These are phyloP conservation scores for Euwallacea similis DNA, from an alignment of 1,140 invertebrate genomes.

Conservation along the genomic window DNA sequence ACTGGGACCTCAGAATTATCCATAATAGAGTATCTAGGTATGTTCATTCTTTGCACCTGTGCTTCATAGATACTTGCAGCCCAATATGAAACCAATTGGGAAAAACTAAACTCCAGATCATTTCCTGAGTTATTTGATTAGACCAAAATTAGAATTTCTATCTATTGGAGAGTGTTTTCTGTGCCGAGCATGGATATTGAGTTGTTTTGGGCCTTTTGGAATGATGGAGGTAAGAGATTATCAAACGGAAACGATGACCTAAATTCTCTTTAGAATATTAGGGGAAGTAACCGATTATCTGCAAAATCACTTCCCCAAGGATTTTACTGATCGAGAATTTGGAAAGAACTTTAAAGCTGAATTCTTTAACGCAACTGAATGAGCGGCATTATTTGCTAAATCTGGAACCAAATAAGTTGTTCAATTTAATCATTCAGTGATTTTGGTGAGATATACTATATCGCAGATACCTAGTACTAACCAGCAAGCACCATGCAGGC, in stretches of 20 bases:
- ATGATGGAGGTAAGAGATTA: neutral
- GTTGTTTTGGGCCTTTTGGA: slow-evolving; percentile 86
- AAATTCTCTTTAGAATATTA: neutral
- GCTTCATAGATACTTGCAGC: too few species aligned
- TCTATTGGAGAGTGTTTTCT: slow-evolving; percentile 92
- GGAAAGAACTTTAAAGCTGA: slow-evolving; percentile 78
- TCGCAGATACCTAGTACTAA: slow-evolving; percentile 72
- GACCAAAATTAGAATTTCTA: slow-evolving; percentile 88
- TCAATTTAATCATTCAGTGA: neutral
- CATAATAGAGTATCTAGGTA: too few species aligned
- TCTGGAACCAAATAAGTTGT: slow-evolving; percentile 76
- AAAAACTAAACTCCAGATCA: slow-evolving; percentile 79
- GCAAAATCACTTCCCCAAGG: slow-evolving; percentile 73
- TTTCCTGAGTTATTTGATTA: slow-evolving; percentile 88
- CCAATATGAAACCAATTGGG: slow-evolving; percentile 72
- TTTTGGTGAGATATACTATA: neutral
- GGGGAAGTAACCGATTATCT: slow-evolving; percentile 62
- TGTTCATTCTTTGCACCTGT: too few species aligned
- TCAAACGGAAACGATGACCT: neutral
- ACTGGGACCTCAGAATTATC: too few species aligned
- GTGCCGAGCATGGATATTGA: slow-evolving; percentile 83
- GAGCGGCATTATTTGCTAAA: slow-evolving; percentile 73
- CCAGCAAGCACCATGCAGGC: slow-evolving; percentile 93
- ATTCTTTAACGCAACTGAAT: slow-evolving; percentile 77
- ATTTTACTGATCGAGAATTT: slow-evolving; percentile 86